Conservation (phyloP, 2,888 invertebrate species). For the Plutella xylostella region DNA sequence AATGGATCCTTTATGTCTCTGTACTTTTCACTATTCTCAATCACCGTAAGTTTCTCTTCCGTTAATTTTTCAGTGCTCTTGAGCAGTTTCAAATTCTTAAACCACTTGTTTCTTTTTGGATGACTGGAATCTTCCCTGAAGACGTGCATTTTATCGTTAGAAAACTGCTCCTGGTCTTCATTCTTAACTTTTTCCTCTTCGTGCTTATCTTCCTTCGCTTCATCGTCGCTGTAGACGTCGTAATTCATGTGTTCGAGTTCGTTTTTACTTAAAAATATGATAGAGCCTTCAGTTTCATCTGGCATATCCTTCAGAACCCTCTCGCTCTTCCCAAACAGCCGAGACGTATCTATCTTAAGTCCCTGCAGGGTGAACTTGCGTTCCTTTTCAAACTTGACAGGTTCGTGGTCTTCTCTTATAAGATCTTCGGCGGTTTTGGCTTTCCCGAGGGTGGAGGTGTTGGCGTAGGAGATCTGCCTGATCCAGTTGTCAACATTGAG, state of each 20-base stretch:
- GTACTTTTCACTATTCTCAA: constrained; percentile 46
- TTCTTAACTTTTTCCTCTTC: constrained; percentile 45
- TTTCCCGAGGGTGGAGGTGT: constrained; percentile 45
- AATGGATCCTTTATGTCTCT: constrained; percentile 67
- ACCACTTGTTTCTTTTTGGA: constrained; percentile 75
- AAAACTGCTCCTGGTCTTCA: constrained; percentile 44
- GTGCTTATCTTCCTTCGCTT: constrained; percentile 55
- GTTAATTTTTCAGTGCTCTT: constrained; percentile 55
- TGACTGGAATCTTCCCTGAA: constrained; percentile 59
- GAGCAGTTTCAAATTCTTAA: constrained; percentile 69
- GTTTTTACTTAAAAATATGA: constrained; percentile 75
- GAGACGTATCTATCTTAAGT: constrained; percentile 58
- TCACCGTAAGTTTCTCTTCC: constrained; percentile 54
- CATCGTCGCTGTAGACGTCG: constrained; percentile 64
- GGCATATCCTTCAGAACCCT: constrained; percentile 64
- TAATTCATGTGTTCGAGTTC: constrained; percentile 74
- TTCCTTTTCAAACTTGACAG: constrained; percentile 63
- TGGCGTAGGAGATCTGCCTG: constrained; percentile 70
- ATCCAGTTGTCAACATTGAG: constrained; percentile 74
- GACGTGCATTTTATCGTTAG: constrained; percentile 61
- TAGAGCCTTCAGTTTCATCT: constrained; percentile 74
- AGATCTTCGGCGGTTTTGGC: constrained; percentile 65
- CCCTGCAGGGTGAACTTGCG: constrained; percentile 64
- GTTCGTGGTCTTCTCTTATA: constrained; percentile 64
- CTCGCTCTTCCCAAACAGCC: constrained; percentile 63